A percentile compares a stretch with the other conserved stretches of the same genome.
phyloP scores from a whole-genome alignment of 2,797 vertebrate genomes.

The Argyrosomus regius region DNA sequence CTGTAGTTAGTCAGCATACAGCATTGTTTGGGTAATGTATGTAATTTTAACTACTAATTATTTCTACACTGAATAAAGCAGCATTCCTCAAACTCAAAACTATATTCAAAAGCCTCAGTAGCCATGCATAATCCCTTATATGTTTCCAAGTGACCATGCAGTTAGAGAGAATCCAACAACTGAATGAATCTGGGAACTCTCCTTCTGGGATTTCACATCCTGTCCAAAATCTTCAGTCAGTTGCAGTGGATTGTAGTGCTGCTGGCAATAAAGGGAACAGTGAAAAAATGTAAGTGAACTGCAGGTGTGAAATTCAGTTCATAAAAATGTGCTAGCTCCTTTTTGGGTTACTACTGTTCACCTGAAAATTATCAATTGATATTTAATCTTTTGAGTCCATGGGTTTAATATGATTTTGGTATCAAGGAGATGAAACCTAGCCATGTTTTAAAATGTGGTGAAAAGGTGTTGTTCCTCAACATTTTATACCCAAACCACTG shows the following conservation, averaged over 20 bases:
- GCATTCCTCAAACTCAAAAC: background rate
- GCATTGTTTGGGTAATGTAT: background rate
- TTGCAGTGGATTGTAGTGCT: conserved; percentile 16
- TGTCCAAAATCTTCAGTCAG: conserved; percentile 13
- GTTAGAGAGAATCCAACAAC: background rate
- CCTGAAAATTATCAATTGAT: background rate
- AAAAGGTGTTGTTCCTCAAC: background rate
- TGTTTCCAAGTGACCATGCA: background rate
- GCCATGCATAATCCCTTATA: background rate
- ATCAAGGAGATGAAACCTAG: background rate
- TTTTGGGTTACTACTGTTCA: background rate
- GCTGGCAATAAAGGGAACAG: conserved; percentile 5
- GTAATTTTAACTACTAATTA: background rate
- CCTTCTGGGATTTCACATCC: conserved; percentile 25
- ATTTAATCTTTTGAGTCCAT: background rate
- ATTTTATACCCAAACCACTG: background rate
- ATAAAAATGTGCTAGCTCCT: background rate
- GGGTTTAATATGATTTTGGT: background rate
- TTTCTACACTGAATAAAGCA: background rate
- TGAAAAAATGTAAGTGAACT: background rate
- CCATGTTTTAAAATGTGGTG: background rate
- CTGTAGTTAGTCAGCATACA: background rate
- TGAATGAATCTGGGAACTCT: background rate
- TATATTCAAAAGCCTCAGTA: background rate
- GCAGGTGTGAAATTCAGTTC: conserved; percentile 6